Percentiles rank a stretch among this genome's conserved stretches.
Conservation (phyloP, 1,140 invertebrate genomes). For the Plectrocnemia conspersa region DNA sequence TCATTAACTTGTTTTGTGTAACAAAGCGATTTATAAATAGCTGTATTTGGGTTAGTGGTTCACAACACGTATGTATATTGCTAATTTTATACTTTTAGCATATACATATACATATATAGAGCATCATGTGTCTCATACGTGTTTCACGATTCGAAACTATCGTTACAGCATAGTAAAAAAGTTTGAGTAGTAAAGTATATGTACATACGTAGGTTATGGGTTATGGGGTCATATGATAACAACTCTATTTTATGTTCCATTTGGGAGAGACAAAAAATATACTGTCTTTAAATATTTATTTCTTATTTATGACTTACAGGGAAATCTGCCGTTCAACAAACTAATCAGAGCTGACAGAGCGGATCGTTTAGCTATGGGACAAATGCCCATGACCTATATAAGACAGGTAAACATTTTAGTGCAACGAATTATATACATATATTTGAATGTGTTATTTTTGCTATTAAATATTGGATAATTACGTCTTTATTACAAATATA, state of each 20-base stretch:
- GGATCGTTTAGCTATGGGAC: constrained; percentile 92
- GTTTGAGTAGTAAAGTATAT: not conserved
- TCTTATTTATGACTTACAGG: constrained; percentile 48
- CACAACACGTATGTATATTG: no score
- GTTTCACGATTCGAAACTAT: no score
- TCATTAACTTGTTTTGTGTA: not conserved
- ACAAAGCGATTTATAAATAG: no score
- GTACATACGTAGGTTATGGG: not conserved
- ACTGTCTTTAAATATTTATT: not conserved
- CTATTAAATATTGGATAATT: not conserved
- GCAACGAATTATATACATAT: not conserved
- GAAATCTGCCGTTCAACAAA: constrained; percentile 74
- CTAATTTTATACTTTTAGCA: no score
- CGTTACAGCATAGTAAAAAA: not conserved
- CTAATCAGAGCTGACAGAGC: constrained; percentile 93
- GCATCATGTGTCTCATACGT: no score
- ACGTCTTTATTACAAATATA: not conserved
- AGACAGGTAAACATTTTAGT: constrained; percentile 55
- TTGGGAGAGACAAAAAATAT: not conserved
- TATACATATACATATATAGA: no score
- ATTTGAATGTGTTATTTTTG: not conserved
- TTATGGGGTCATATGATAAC: not conserved
- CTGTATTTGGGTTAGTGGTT: no score
- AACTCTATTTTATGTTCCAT: not conserved
- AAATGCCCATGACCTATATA: constrained; percentile 76